A percentile compares a stretch with the other conserved stretches of the same genome.
These are phyloP conservation scores for Aplodontia rufa DNA, from an alignment of 2,113 vertebrate genomes.

Conservation along the genomic window DNA sequence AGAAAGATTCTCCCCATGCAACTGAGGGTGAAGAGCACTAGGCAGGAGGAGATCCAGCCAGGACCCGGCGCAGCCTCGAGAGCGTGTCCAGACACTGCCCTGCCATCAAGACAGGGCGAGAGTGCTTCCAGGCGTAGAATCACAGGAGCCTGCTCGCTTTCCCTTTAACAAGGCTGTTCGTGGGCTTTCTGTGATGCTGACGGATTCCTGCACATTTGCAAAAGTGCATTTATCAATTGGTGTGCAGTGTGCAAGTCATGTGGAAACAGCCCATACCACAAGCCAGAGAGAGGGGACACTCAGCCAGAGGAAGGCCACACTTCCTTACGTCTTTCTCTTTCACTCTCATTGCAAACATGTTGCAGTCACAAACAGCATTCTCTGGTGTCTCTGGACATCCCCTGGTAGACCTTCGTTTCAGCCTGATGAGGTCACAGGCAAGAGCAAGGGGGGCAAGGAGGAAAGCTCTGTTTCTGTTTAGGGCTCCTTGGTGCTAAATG, in stretches of 20 bases:
- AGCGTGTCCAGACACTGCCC: background rate
- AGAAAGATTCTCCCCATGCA: background rate
- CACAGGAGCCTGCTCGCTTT: background rate
- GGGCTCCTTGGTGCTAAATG: background rate
- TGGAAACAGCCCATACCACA: accelerated
- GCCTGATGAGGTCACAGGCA: background rate
- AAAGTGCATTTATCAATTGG: background rate
- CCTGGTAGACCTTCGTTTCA: background rate
- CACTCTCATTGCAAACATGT: background rate
- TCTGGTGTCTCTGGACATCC: background rate
- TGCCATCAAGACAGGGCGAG: background rate
- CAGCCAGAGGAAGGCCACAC: background rate
- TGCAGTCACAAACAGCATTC: background rate
- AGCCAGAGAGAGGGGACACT: too few relatives aligned
- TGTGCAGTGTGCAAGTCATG: accelerated
- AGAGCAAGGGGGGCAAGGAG: background rate
- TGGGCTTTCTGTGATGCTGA: background rate
- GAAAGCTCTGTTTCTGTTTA: background rate
- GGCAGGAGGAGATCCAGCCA: accelerated
- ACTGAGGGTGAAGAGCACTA: background rate
- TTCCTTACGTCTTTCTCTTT: background rate
- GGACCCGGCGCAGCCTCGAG: background rate
- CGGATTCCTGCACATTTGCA: too few relatives aligned
- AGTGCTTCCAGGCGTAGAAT: background rate
- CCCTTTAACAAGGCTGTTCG: accelerated